Base-by-base conservation (phyloP, 2,888 invertebrate species). In the Pocota personata region DNA sequence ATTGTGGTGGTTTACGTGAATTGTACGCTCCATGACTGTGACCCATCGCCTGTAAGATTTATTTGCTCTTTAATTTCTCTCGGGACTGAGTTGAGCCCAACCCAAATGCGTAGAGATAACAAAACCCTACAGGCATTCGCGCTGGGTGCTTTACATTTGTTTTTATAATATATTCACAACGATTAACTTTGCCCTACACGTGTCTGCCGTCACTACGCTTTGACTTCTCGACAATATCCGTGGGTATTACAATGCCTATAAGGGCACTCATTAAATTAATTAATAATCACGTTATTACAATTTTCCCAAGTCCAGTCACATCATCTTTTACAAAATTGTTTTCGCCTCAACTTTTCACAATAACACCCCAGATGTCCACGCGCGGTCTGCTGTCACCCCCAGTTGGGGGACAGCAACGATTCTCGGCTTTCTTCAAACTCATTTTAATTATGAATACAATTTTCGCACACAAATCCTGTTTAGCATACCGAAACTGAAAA, bases 371-470 rank as follows among this genome's bases (percentile, higher is more conserved):
- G 21, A 8, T 14, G 37, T 60, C 60, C 50, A 24, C 43, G 4
- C 14, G 30, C 27, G 50, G 50, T 40, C 30, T 50, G 8, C n/a
- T n/a, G 10, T 37, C 35, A 48, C 21, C 71, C 48, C 21, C 32
- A 21, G 12, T 32, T 14, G 4, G 21, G 12, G 52, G 14, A 40
- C 27, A 24, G 1, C 19, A 43, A 37, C 21, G 14, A 30, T n/a
- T 46, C 24, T 57, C 16, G 8, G 5, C 35, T n/a, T 69, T 57
- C 27, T 76, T 30, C 35, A 57, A 55, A 69, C 37, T 76, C 35
- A 66, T 82, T 82, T 82, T 76, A 76, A 82, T 82, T 82, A 76
- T 76, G 64, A 69, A 71, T 71, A 64, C 48, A 48, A 71, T 76
- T 82, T 82, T 71, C 64, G 64, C 64, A 76, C 64, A 66, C 32